A percentile compares a stretch with the other conserved stretches of the same genome.
Evolutionary conservation across 1,140 invertebrate genomes (phyloP).

Genomic region (Meteorus sp.): DNA sequence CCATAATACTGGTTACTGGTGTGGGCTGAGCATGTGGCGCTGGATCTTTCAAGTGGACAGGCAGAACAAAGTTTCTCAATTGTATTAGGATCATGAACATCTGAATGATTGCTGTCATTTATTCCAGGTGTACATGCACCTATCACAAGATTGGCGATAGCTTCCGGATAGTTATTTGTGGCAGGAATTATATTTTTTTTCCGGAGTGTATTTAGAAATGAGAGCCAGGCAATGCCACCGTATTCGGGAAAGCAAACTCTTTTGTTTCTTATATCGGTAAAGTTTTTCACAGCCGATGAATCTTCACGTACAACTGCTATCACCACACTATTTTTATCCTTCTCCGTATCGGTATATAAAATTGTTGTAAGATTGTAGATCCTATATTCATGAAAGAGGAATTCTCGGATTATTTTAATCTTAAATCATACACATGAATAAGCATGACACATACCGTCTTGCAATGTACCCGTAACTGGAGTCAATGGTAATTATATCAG

Average conservation of each 20-base stretch:
- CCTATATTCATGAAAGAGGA: conserved; percentile 46
- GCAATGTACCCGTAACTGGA: conserved; percentile 72
- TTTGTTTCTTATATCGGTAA: conserved; percentile 62
- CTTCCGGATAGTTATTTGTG: conserved; percentile 62
- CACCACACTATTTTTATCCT: conserved; percentile 51
- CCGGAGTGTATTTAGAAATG: conserved; percentile 61
- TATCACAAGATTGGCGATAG: conserved; percentile 62
- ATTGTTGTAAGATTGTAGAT: conserved; percentile 61
- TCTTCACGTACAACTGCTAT: conserved; percentile 63
- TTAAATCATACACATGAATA: not conserved
- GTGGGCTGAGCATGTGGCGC: conserved; percentile 49
- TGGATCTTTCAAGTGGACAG: conserved; percentile 32
- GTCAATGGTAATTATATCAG: conserved; percentile 71
- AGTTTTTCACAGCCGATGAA: conserved; percentile 53
- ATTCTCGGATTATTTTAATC: conserved; percentile 12
- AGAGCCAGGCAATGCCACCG: conserved; percentile 65
- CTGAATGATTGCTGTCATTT: conserved; percentile 52
- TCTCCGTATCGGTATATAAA: conserved; percentile 60
- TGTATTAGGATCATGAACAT: conserved; percentile 21
- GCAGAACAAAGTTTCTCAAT: conserved; percentile 33
- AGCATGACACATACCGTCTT: conserved; percentile 61
- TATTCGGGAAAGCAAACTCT: conserved; percentile 70
- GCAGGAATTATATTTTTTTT: conserved; percentile 50
- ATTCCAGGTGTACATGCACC: conserved; percentile 65
- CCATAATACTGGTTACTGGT: conserved; percentile 65